A percentile compares a stretch with the other conserved stretches of the same genome.
Conservation (phyloP, 2,888 invertebrate species). For the Coronaproctus castanopsis region DNA sequence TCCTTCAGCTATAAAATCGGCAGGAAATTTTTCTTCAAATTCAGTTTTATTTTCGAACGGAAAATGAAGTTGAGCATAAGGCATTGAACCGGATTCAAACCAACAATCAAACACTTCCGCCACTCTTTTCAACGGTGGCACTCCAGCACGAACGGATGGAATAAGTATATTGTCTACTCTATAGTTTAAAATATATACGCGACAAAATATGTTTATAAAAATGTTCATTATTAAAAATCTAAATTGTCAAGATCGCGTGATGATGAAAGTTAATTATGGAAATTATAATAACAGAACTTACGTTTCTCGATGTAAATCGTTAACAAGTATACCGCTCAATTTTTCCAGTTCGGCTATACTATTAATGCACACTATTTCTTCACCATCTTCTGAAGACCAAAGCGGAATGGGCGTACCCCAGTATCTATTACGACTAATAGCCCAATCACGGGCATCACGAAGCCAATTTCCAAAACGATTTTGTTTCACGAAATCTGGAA, state of each 20-base stretch:
- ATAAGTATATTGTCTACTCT: slow-evolving; percentile 79
- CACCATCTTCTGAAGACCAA: slow-evolving; percentile 79
- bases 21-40: slow-evolving; percentile 82
- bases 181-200: no score
- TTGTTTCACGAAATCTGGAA: slow-evolving; percentile 93
- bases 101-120: slow-evolving; percentile 97
- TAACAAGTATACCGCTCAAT: slow-evolving; percentile 59
- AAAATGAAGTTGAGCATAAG: slow-evolving; percentile 88
- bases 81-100: slow-evolving; percentile 99
- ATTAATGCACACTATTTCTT: slow-evolving; percentile 84
- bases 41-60: slow-evolving; percentile 82
- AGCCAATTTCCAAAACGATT: slow-evolving; percentile 98
- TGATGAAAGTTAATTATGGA: no score
- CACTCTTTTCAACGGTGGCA: slow-evolving; percentile 64
- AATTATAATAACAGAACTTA: no score
- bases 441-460: slow-evolving; percentile 92
- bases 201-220: slow-evolving; percentile 2
- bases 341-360: slow-evolving; percentile 77
- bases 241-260: not conserved
- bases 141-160: slow-evolving; percentile 63
- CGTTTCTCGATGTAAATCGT: slow-evolving; percentile 83
- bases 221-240: not conserved
- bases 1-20: slow-evolving; percentile 98
- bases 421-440: slow-evolving; percentile 88
- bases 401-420: slow-evolving; percentile 99